Percentiles rank a stretch among this genome's conserved stretches.
Conservation (phyloP, 2,113 vertebrate species). For the Stegastes partitus region DNA sequence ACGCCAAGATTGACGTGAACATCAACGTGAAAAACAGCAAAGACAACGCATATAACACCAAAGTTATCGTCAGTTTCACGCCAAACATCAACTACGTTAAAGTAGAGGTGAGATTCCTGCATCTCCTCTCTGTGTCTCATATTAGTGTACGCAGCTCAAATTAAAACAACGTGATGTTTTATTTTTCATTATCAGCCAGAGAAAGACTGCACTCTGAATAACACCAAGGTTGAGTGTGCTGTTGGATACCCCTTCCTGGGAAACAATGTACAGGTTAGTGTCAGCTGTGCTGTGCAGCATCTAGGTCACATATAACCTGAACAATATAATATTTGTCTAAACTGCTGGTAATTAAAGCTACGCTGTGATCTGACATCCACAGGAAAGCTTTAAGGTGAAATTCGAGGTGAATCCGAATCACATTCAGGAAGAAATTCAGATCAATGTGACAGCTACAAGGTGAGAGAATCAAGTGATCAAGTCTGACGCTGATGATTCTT, state of each 20-base stretch:
- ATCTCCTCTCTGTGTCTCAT: background rate
- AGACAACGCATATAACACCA: conserved; percentile 97
- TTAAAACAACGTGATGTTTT: background rate
- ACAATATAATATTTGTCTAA: background rate
- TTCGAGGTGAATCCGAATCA: conserved; percentile 91
- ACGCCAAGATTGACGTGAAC: conserved; percentile 88
- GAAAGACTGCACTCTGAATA: conserved; percentile 87
- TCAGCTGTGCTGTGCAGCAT: background rate
- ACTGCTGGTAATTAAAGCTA: background rate
- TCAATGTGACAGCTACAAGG: conserved; percentile 91
- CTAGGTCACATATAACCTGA: no score
- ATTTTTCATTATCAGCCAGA: conserved; percentile 82
- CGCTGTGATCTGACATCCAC: conserved; percentile 16
- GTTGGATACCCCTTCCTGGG: conserved; percentile 95
- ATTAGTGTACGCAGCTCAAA: rapidly evolving
- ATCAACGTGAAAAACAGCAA: conserved; percentile 88
- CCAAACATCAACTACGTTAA: conserved; percentile 94
- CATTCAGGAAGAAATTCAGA: conserved; percentile 85
- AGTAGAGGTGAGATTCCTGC: conserved; percentile 88
- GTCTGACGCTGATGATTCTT: background rate
- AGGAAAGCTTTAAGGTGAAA: conserved; percentile 90
- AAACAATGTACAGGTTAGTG: conserved; percentile 79
- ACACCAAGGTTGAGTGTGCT: conserved; percentile 89
- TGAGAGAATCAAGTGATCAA: conserved; percentile 62
- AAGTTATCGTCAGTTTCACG: conserved; percentile 88